phyloP scores from a whole-genome alignment of 2,888 invertebrate species.

The Ferrisia virgata region DNA sequence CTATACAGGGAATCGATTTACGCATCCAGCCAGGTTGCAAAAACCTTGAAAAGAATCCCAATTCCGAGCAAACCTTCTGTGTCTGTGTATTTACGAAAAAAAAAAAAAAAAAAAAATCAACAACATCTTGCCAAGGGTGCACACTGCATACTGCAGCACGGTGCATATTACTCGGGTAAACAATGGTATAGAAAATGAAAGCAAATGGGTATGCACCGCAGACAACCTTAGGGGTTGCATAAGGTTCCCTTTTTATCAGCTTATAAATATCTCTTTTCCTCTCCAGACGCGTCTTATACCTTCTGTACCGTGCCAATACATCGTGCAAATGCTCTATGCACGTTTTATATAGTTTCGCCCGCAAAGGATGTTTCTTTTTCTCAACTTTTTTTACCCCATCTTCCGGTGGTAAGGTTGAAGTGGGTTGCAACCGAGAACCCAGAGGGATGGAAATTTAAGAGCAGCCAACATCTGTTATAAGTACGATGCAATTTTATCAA shows the following conservation, averaged over 20 bases:
- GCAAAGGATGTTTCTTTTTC: background rate
- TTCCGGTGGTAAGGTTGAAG: conserved; percentile 17
- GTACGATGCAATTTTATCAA: conserved; percentile 9
- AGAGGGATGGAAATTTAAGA: background rate
- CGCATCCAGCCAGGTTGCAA: background rate
- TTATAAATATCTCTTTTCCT: too few species aligned
- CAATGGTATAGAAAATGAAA: conserved; percentile 13
- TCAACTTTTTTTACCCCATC: background rate
- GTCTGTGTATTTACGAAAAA: background rate
- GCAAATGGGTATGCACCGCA: conserved; percentile 23
- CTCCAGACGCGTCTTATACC: background rate
- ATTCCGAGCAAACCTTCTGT: background rate
- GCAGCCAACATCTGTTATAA: background rate
- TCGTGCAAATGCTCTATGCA: background rate
- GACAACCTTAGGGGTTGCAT: conserved; percentile 29
- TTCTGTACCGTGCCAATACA: background rate
- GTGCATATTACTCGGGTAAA: conserved; percentile 15
- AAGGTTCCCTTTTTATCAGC: background rate
- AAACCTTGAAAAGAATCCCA: conserved; percentile 19
- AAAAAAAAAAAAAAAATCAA: too few species aligned
- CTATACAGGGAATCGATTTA: background rate
- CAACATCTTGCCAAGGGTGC: conserved; percentile 24
- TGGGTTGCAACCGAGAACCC: background rate
- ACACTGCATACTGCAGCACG: background rate
- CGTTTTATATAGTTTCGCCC: background rate